A percentile compares a stretch with the other conserved stretches of the same genome.
Conservation (phyloP, 2,113 vertebrate genomes). For the Nothocercus julius region DNA sequence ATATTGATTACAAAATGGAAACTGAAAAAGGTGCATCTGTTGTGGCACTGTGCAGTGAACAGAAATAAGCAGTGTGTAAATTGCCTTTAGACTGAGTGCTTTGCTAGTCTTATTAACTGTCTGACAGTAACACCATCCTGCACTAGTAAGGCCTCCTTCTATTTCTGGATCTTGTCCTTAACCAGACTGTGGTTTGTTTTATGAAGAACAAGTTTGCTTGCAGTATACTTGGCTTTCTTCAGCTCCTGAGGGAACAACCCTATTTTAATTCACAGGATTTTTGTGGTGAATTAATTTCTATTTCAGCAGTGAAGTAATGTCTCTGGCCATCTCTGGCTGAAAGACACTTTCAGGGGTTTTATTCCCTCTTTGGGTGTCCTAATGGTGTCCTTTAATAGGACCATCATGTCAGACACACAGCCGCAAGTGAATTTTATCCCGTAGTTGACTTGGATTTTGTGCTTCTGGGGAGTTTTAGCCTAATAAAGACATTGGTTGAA, state of each 20-base stretch:
- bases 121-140: background rate
- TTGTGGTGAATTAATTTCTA: accelerated
- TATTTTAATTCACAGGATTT: background rate
- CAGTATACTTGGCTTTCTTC: background rate
- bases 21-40: background rate
- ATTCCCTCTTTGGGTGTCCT: background rate
- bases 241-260: background rate
- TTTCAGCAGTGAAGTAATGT: background rate
- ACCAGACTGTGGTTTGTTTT: background rate
- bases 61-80: accelerated
- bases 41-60: too few species aligned
- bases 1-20: background rate
- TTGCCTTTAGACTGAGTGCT: background rate
- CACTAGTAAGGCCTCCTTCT: background rate
- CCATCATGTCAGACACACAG: accelerated
- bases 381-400: background rate
- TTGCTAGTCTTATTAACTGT: background rate
- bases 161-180: background rate
- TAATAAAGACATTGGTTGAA: background rate
- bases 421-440: background rate
- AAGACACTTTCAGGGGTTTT: background rate
- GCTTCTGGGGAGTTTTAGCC: background rate
- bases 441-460: background rate
- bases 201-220: background rate
- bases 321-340: background rate